phyloP scores from a whole-genome alignment of 64 coral and sea anemone species.

The Hydrozoanthus tunicans region DNA sequence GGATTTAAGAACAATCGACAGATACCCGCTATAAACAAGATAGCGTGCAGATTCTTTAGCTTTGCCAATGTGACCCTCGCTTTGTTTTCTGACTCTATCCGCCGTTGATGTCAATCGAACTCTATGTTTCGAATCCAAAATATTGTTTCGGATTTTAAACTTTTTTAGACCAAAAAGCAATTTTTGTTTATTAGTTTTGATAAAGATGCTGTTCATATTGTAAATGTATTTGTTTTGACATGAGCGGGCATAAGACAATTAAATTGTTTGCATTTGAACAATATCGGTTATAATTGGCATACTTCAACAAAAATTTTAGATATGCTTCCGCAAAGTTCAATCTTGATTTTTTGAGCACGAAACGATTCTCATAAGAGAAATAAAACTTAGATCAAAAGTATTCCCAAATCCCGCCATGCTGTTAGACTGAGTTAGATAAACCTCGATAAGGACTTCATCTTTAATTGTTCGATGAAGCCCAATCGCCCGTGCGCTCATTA shows the following conservation, averaged over 20 bases:
- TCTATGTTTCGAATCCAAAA: not conserved
- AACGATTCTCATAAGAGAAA: not conserved
- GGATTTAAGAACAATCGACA: not conserved
- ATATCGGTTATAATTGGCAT: conserved; percentile 59
- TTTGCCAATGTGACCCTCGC: not conserved
- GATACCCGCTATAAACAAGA: not conserved
- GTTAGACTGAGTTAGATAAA: not conserved
- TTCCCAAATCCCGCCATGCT: too few species aligned
- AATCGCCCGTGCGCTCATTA: conserved; percentile 27
- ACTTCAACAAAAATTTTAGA: conserved; percentile 56
- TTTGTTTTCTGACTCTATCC: conserved; percentile 21
- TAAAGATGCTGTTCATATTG: not conserved
- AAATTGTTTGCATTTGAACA: conserved; percentile 61
- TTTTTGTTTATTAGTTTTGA: not conserved
- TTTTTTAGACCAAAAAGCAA: not conserved
- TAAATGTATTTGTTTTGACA: conserved; percentile 37
- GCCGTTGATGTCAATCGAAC: not conserved
- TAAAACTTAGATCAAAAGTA: not conserved
- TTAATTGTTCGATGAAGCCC: conserved; percentile 1
- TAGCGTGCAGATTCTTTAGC: conserved; percentile 35
- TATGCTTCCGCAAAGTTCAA: conserved; percentile 17
- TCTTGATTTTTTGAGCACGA: not conserved
- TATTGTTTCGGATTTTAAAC: not conserved
- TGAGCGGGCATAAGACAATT: conserved; percentile 56
- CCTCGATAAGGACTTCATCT: not conserved